Evolutionary conservation across 1,140 invertebrate genomes (phyloP).

Genomic region (Philotrypesis tridentata): DNA sequence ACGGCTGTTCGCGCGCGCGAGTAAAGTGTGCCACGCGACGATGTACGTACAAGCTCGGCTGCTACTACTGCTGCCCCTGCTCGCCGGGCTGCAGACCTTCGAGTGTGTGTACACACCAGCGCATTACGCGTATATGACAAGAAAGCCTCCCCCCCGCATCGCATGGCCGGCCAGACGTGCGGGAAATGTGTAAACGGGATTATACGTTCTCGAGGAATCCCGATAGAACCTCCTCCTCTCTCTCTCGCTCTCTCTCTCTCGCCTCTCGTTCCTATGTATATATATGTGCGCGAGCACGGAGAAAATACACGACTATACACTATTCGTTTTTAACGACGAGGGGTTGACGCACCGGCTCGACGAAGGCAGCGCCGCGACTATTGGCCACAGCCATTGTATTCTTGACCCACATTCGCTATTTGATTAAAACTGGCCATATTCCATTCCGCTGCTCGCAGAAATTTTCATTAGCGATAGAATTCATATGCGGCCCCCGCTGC

Average conservation of each 20-base stretch:
- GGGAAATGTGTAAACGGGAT: not conserved
- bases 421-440: not conserved
- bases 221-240: conserved; percentile 12
- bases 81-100: no score
- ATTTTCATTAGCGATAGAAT: not conserved
- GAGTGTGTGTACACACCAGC: not conserved
- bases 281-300: no score
- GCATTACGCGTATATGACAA: no score
- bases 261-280: not conserved
- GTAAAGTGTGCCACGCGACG: not conserved
- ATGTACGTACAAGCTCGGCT: not conserved
- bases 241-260: no score
- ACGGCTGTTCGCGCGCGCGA: conserved; percentile 23
- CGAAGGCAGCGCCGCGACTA: not conserved
- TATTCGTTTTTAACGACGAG: not conserved
- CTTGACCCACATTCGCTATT: not conserved
- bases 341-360: not conserved
- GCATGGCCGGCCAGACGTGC: not conserved
- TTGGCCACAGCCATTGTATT: not conserved
- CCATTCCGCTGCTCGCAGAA: not conserved
- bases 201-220: conserved; percentile 49
- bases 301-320: no score
- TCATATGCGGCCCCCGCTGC: not conserved
- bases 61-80: no score
- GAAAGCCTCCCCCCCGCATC: no score